These are phyloP conservation scores for Odontomachus brunneus DNA, from an alignment of 1,140 invertebrate species.

Conservation along the genomic window DNA sequence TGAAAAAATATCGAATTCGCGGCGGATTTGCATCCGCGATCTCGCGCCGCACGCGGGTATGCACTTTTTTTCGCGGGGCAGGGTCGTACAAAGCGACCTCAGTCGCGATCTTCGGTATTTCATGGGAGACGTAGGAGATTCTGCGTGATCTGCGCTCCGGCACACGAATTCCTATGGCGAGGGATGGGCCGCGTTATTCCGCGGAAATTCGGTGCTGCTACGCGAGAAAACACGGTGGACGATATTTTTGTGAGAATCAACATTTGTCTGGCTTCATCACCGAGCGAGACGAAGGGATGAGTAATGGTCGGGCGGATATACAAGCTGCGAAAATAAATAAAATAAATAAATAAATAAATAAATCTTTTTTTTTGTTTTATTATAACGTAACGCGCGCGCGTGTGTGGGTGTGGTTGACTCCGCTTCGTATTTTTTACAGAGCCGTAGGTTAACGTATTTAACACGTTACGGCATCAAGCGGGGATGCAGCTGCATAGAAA, in stretches of 20 bases:
- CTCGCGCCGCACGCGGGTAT: not conserved
- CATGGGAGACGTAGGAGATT: not conserved
- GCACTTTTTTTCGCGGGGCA: constrained; percentile 14
- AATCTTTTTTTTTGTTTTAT: not conserved
- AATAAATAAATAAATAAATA: not conserved
- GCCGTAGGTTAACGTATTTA: constrained; percentile 4
- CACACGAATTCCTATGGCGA: constrained; percentile 15
- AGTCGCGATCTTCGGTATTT: constrained; percentile 38
- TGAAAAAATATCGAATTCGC: constrained; percentile 31
- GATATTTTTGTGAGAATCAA: constrained; percentile 17
- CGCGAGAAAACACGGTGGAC: constrained; percentile 2
- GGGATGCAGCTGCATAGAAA: constrained; percentile 49
- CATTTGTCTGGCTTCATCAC: not conserved
- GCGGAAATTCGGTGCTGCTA: not conserved
- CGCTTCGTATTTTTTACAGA: not conserved
- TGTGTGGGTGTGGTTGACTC: not conserved
- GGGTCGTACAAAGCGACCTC: not conserved
- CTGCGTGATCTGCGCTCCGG: not conserved
- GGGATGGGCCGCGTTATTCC: not conserved
- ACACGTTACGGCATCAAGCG: not conserved
- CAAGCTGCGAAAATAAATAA: not conserved
- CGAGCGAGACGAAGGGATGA: not conserved
- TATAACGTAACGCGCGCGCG: not conserved
- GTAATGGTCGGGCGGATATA: not conserved
- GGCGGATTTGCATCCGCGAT: constrained; percentile 18